These are phyloP conservation scores for Fukomys damarensis DNA, from an alignment of 2,113 vertebrate genomes.

Conservation along the genomic window DNA sequence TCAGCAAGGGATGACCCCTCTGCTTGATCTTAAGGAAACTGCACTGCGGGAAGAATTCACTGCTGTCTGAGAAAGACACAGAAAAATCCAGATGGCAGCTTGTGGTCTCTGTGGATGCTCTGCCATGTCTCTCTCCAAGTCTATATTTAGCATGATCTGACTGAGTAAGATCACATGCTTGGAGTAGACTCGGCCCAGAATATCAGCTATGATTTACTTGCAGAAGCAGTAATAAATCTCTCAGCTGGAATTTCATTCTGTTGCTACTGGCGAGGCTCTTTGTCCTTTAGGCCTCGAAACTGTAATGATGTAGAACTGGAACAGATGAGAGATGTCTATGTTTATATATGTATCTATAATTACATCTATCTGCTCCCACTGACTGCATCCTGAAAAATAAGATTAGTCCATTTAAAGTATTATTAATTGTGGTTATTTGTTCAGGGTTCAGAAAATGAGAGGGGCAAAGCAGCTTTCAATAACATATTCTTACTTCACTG, in stretches of 20 bases:
- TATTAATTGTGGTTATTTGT: slow-evolving; percentile 24
- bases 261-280: background rate
- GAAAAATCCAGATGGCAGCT: slow-evolving; percentile 32
- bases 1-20: background rate
- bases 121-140: background rate
- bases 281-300: background rate
- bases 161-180: slow-evolving; percentile 32
- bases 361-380: background rate
- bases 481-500: background rate
- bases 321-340: background rate
- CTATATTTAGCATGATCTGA: slow-evolving; percentile 62
- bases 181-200: slow-evolving; percentile 41
- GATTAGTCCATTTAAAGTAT: slow-evolving; percentile 7
- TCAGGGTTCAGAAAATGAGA: background rate
- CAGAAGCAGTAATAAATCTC: slow-evolving; percentile 53
- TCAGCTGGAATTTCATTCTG: background rate
- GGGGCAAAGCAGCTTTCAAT: background rate
- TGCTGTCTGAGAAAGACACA: background rate
- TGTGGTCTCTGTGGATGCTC: background rate
- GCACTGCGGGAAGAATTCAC: background rate
- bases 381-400: background rate
- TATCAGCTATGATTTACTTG: slow-evolving; percentile 23
- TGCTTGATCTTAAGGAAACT: background rate
- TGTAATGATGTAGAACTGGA: slow-evolving; percentile 11
- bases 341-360: background rate